Conservation (phyloP, 2,797 vertebrate species). For the Huso huso region DNA sequence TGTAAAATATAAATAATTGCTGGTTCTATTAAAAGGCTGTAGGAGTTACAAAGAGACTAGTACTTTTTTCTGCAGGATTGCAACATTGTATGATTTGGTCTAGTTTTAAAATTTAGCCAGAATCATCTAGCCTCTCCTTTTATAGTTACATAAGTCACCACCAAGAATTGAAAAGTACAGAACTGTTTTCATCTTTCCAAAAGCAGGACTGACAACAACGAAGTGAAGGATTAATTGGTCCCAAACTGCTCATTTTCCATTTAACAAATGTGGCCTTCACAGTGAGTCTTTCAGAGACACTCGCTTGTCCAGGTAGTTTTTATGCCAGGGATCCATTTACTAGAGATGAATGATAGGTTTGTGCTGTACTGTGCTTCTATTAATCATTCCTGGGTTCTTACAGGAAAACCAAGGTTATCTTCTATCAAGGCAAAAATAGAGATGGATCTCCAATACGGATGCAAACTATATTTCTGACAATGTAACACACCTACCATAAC, state of each 20-base stretch:
- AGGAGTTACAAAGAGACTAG: too few relatives aligned
- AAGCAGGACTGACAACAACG: background rate
- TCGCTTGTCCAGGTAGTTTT: slow-evolving; percentile 29
- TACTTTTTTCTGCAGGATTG: too few relatives aligned
- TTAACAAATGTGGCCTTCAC: slow-evolving; percentile 18
- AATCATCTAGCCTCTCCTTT: too few relatives aligned
- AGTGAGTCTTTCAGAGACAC: slow-evolving; percentile 12
- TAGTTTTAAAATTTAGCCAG: too few relatives aligned
- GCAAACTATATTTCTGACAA: too few relatives aligned
- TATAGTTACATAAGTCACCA: too few relatives aligned
- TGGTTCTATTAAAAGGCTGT: too few relatives aligned
- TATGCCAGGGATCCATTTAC: slow-evolving; percentile 22
- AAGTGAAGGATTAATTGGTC: slow-evolving; percentile 8
- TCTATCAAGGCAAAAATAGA: slow-evolving; percentile 18
- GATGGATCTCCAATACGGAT: background rate
- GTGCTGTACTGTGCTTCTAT: slow-evolving; percentile 11
- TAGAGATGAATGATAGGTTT: slow-evolving; percentile 13
- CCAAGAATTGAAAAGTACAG: too few relatives aligned
- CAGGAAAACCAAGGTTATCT: background rate
- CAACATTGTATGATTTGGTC: too few relatives aligned
- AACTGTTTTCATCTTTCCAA: too few relatives aligned
- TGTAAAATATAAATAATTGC: too few relatives aligned
- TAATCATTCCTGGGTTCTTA: slow-evolving; percentile 13
- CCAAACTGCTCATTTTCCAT: background rate
- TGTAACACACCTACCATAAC: too few relatives aligned